A percentile compares a stretch with the other conserved stretches of the same genome.
phyloP scores from a whole-genome alignment of 2,888 invertebrate genomes.

The Yponomeuta malinellus region DNA sequence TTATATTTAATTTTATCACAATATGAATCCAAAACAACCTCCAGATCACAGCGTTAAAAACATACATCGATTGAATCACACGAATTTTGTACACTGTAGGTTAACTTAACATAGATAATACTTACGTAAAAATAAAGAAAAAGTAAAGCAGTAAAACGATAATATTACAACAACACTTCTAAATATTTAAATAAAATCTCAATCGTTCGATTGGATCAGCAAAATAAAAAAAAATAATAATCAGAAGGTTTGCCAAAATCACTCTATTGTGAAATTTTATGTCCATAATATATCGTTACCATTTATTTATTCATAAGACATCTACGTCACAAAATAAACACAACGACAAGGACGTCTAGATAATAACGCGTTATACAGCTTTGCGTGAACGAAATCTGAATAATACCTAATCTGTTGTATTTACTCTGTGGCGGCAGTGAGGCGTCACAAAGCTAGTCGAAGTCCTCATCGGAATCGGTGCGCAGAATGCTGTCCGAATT shows the following conservation, averaged over 20 bases:
- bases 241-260: background rate
- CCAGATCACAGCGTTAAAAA: conserved; percentile 25
- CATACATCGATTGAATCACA: conserved; percentile 21
- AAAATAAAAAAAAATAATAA: background rate
- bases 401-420: background rate
- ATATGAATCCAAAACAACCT: conserved; percentile 9
- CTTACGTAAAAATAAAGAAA: conserved; percentile 2
- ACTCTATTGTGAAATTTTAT: background rate
- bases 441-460: conserved; percentile 39
- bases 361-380: no score
- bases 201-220: background rate
- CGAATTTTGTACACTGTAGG: conserved; percentile 28
- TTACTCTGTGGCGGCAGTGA: background rate
- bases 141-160: background rate
- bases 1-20: conserved; percentile 53
- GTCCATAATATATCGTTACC: background rate
- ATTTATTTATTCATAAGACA: background rate
- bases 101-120: conserved; percentile 19
- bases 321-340: background rate
- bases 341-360: background rate
- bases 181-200: background rate
- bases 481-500: conserved; percentile 68
- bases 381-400: no score
- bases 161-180: background rate
- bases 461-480: conserved; percentile 71